These are phyloP conservation scores for Simalia tracyae DNA, from an alignment of 2,797 vertebrate genomes.

Conservation along the genomic window DNA sequence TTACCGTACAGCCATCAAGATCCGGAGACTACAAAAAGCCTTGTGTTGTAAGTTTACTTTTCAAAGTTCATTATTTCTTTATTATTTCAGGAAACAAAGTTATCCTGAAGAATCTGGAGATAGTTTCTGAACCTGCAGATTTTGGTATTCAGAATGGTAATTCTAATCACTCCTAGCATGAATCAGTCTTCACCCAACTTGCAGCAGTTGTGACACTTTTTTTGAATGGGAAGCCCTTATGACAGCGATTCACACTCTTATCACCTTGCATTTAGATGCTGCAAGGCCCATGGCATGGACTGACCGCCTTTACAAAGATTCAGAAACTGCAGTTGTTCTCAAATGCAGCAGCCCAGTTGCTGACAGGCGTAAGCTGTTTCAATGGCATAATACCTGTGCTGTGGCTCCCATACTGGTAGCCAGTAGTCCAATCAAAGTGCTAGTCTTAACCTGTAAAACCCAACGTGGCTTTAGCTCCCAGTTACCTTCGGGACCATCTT, in stretches of 20 bases:
- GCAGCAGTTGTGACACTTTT: neutral
- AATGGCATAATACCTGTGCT: neutral
- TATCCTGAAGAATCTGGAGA: neutral
- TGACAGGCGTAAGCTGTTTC: neutral
- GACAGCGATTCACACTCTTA: neutral
- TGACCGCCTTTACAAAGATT: neutral
- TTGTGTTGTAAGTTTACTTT: constrained; percentile 88
- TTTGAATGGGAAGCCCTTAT: neutral
- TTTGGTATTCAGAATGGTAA: constrained; percentile 2
- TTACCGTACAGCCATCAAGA: constrained; percentile 98
- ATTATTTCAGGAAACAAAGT: neutral
- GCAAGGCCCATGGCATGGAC: neutral
- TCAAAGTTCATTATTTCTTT: constrained; percentile 18
- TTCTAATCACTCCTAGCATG: neutral
- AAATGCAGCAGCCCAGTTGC: neutral
- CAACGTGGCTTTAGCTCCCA: no score
- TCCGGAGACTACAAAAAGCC: constrained; percentile 93
- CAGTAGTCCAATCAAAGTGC: no score
- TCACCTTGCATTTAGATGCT: neutral
- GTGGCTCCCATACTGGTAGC: neutral
- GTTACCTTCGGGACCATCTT: no score
- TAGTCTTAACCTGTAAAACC: no score
- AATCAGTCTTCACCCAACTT: neutral
- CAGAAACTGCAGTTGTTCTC: neutral
- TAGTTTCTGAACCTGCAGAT: neutral